phyloP scores from a whole-genome alignment of 1,140 invertebrate genomes.

The Drosophila neocordata region DNA sequence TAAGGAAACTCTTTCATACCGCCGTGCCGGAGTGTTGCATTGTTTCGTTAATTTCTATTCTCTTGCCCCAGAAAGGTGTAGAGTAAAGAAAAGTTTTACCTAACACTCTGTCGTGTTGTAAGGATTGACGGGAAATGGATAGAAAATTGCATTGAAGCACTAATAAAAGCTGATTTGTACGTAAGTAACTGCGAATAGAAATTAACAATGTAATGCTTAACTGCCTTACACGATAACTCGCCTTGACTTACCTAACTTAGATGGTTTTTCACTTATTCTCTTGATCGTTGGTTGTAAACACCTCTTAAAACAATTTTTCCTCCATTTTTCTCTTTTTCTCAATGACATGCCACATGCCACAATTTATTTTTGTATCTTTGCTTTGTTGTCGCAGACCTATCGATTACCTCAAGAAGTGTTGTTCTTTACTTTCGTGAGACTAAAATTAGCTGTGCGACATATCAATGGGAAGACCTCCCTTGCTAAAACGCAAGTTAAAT shows the following conservation, averaged over 20 bases:
- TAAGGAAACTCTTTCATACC: conserved; percentile 33
- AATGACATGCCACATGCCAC: conserved; percentile 25
- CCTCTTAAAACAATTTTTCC: not conserved
- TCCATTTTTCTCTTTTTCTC: too few relatives aligned
- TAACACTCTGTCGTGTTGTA: conserved; percentile 55
- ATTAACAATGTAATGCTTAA: too few relatives aligned
- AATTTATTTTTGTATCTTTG: not conserved
- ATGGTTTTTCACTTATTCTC: too few relatives aligned
- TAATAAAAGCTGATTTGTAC: not conserved
- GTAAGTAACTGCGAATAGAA: not conserved
- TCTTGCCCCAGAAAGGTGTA: conserved; percentile 6
- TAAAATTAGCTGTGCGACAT: conserved; percentile 56
- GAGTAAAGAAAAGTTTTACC: conserved; percentile 18
- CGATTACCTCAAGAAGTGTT: conserved; percentile 55
- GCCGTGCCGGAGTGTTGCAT: conserved; percentile 36
- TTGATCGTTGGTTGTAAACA: too few relatives aligned
- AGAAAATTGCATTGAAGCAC: conserved; percentile 3
- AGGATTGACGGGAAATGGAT: conserved; percentile 15
- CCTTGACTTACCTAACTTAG: not conserved
- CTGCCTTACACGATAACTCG: too few relatives aligned
- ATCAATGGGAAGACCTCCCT: not conserved
- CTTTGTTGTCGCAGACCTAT: conserved; percentile 32
- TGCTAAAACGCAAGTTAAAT: conserved; percentile 1
- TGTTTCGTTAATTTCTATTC: conserved; percentile 37
- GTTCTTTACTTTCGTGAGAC: conserved; percentile 47